Evolutionary conservation across 2,797 vertebrate genomes (phyloP), one percentile per base, ranked within the genome.

Genomic region (Bucorvus abyssinicus): DNA sequence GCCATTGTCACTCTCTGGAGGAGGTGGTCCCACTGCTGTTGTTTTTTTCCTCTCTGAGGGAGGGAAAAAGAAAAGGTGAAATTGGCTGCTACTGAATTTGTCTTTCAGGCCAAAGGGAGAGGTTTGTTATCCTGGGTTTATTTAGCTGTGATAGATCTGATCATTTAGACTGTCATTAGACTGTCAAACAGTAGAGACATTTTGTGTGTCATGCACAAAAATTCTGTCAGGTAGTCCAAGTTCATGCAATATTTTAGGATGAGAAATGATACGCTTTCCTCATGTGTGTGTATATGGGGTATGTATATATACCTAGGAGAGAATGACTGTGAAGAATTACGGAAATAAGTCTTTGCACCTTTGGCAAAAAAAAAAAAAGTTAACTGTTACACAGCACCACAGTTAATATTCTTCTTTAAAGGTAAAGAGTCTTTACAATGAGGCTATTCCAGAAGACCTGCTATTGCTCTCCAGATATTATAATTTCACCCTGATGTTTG

Each of bases 281-380:
- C 4, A 1, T 17, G 12, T 69, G 29, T 49, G 0, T 57, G 8
- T 77, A 5, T 47, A 2, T 60, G 29, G 49, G 45, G 45, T 9
- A 7, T 32, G 2, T 40, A 11, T 50, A 32, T 19, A 17, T 26
- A 40, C 10, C 7, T n/a, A 34, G 57, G 60, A 77, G 56, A 32
- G 49, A 88, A 57, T 63, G 13, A 18, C n/a, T 60, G 1, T 53
- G 63, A 87, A 64, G 24, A 79, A 34, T 34, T 21, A 36, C 20
- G 11, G 24, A 68, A 73, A 68, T 38, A 76, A 34, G 18, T 64
- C 36, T 36, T 76, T 67, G 17, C 24, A 49, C 16, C 9, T 89
- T 57, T 56, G 56, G 12, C 14, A 3, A 16, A 34, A 83, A 42
- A 80, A 55, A 22, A 30, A 4, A 14, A 40, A 56, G 9, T 34